These are phyloP conservation scores for Melanargia galathea DNA, from an alignment of 2,888 invertebrate species.

Conservation along the genomic window DNA sequence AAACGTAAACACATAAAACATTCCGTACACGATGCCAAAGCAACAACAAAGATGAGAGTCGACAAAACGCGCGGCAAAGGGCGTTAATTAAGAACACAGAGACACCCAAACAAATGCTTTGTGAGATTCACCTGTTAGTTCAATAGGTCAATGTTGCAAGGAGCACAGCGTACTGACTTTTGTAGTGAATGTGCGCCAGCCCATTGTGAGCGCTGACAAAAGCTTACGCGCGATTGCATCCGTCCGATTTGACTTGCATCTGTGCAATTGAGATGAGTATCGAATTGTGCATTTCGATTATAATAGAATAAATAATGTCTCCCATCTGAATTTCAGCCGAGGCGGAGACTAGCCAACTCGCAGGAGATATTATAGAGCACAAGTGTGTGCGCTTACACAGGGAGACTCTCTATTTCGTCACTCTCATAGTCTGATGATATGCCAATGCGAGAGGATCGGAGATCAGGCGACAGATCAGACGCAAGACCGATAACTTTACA, in stretches of 20 bases:
- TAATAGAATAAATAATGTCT: background rate
- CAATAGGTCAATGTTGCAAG: slow-evolving; percentile 81
- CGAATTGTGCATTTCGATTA: slow-evolving; percentile 36
- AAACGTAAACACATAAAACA: slow-evolving; percentile 13
- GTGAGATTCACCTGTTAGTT: slow-evolving; percentile 77
- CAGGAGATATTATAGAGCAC: no score
- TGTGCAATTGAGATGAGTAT: slow-evolving; percentile 63
- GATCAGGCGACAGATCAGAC: no score
- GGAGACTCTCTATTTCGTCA: no score
- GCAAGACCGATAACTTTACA: no score
- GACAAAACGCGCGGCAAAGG: slow-evolving; percentile 44
- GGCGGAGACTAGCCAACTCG: no score
- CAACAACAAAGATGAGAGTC: slow-evolving; percentile 27
- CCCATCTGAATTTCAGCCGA: no score
- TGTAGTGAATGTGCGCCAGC: slow-evolving; percentile 71
- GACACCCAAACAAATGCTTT: slow-evolving; percentile 78
- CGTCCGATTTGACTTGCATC: slow-evolving; percentile 64
- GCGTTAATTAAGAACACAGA: slow-evolving; percentile 64
- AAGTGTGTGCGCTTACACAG: no score
- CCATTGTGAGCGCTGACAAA: slow-evolving; percentile 73
- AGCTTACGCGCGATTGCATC: slow-evolving; percentile 73
- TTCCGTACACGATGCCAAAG: slow-evolving; percentile 22
- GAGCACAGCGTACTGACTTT: slow-evolving; percentile 75
- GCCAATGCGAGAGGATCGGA: no score
- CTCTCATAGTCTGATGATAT: no score